Percentiles rank a stretch among this genome's conserved stretches.
These are phyloP conservation scores for Orthosia gracilis DNA, from an alignment of 2,888 invertebrate genomes.

Conservation along the genomic window DNA sequence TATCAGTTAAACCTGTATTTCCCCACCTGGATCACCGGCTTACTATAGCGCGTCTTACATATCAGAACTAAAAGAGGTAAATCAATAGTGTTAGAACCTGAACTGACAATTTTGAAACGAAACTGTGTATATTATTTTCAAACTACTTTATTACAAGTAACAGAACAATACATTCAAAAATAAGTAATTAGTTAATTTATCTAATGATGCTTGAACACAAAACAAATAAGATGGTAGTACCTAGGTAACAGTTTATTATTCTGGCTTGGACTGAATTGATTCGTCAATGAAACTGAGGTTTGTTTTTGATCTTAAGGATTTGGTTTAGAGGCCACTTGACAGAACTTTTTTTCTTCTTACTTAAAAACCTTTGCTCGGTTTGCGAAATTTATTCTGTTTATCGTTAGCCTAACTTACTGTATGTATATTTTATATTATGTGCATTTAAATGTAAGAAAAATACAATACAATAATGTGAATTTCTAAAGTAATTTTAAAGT, in stretches of 20 bases:
- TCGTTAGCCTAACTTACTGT: neutral
- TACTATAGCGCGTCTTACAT: slow-evolving; percentile 72
- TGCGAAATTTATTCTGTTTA: neutral
- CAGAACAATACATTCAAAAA: neutral
- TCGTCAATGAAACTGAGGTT: neutral
- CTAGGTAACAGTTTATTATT: neutral
- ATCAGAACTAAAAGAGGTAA: slow-evolving; percentile 67
- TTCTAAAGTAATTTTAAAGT: neutral
- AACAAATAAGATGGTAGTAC: no score
- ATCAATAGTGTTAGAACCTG: slow-evolving; percentile 28
- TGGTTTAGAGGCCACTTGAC: no score
- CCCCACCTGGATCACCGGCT: slow-evolving; percentile 74
- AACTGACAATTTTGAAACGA: neutral
- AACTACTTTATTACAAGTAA: no score
- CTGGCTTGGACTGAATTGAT: neutral
- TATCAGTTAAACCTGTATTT: slow-evolving; percentile 77
- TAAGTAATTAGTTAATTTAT: neutral
- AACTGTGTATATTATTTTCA: neutral
- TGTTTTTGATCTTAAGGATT: neutral
- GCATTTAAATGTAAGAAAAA: no score
- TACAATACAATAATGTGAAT: no score
- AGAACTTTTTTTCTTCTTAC: no score
- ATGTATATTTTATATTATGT: neutral
- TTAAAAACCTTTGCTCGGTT: neutral
- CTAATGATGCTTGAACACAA: neutral